These are phyloP conservation scores for Dendronephthya gigantea DNA, from an alignment of 64 coral and sea anemone species.

Conservation along the genomic window DNA sequence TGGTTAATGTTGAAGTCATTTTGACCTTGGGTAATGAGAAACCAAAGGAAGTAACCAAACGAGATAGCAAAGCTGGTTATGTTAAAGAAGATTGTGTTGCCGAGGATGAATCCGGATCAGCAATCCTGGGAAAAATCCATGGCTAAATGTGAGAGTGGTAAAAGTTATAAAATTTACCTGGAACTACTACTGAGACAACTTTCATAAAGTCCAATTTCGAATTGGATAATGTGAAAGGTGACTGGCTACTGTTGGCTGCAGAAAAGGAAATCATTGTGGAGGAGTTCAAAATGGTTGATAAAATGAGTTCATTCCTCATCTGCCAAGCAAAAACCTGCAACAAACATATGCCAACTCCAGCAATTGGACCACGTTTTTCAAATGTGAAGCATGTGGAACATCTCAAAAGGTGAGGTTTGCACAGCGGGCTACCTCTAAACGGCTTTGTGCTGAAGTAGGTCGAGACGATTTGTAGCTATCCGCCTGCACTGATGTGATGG, in stretches of 20 bases:
- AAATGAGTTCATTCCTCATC: not conserved
- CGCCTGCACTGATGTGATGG: no score
- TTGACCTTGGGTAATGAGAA: slow-evolving; percentile 20
- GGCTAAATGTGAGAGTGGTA: no score
- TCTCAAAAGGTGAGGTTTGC: no score
- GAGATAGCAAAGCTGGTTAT: not conserved
- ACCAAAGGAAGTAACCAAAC: slow-evolving; percentile 18
- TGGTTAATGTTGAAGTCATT: not conserved
- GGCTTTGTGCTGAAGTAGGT: no score
- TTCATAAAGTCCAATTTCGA: not conserved
- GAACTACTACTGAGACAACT: not conserved
- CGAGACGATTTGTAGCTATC: no score
- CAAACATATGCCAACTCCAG: no score
- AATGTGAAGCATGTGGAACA: no score
- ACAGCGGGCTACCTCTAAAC: no score
- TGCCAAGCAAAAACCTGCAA: no score
- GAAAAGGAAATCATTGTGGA: not conserved
- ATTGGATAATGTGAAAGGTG: not conserved
- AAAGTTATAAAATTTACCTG: no score
- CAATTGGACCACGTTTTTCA: no score
- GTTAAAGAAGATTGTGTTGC: slow-evolving; percentile 42
- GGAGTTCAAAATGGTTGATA: not conserved
- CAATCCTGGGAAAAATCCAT: no score
- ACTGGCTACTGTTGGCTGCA: not conserved
- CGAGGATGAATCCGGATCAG: slow-evolving; percentile 30